Conservation (phyloP, 1,140 invertebrate species). For the Caenorhabditis inopinata region DNA sequence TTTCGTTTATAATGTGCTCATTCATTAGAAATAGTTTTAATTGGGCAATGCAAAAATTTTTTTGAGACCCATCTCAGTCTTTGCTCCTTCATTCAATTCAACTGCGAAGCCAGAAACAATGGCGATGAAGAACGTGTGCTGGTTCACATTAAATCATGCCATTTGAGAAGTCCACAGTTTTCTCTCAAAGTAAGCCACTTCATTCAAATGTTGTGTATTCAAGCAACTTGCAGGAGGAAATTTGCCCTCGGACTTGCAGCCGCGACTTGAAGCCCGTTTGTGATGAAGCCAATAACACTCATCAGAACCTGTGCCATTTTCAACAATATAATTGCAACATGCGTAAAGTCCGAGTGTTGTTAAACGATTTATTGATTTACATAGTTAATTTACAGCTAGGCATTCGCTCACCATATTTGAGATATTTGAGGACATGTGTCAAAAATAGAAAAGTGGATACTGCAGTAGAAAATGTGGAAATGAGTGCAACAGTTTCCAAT, state of each 20-base stretch:
- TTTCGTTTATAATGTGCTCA: too few relatives aligned
- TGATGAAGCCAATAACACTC: slow-evolving; percentile 42
- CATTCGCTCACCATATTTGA: neutral
- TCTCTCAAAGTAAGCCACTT: slow-evolving; percentile 31
- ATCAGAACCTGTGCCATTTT: slow-evolving; percentile 45
- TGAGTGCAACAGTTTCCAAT: slow-evolving; percentile 21
- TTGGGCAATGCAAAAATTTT: too few relatives aligned
- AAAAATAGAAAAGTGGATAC: neutral
- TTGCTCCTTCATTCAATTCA: slow-evolving; percentile 37
- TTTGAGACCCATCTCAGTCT: slow-evolving; percentile 39
- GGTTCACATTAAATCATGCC: slow-evolving; percentile 40
- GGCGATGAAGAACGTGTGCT: slow-evolving; percentile 34
- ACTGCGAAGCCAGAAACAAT: slow-evolving; percentile 30
- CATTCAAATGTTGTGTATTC: neutral
- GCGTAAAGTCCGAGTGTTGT: slow-evolving; percentile 11
- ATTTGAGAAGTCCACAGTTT: slow-evolving; percentile 35
- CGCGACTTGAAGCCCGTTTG: slow-evolving; percentile 38
- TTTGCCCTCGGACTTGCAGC: slow-evolving; percentile 41
- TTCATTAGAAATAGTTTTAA: too few relatives aligned
- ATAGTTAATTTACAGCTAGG: neutral
- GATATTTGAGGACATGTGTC: neutral
- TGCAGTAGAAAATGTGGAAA: slow-evolving; percentile 21
- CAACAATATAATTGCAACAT: slow-evolving; percentile 45
- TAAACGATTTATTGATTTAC: neutral
- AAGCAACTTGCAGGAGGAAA: slow-evolving; percentile 33